Percentiles rank a stretch among this genome's conserved stretches.
phyloP scores from a whole-genome alignment of 2,113 vertebrate genomes.

The Telmatochromis brichardi region DNA sequence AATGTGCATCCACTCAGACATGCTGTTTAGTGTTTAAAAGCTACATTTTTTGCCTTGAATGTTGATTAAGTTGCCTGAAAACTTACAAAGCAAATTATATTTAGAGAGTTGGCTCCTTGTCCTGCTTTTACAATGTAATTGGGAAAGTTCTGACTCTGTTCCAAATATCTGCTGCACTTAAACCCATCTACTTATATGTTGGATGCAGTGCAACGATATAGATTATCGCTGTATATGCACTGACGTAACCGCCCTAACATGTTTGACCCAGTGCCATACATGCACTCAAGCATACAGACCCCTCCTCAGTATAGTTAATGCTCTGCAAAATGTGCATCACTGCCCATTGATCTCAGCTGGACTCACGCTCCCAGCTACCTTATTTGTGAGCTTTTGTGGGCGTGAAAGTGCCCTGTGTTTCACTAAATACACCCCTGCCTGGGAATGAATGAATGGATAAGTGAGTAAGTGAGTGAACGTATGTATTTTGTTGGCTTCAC shows the following conservation, averaged over 20 bases:
- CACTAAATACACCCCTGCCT: not conserved
- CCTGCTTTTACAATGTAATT: not conserved
- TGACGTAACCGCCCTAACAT: constrained; percentile 33
- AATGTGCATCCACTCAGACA: not conserved
- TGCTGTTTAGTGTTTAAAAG: constrained; percentile 12
- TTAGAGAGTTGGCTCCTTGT: not conserved
- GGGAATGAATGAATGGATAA: not conserved
- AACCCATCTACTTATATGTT: not conserved
- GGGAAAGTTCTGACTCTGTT: not conserved
- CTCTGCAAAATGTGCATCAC: constrained; percentile 3
- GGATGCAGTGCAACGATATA: not conserved
- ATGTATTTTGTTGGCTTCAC: not conserved
- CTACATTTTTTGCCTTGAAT: not conserved
- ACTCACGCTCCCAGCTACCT: not conserved
- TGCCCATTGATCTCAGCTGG: not conserved
- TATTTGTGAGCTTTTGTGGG: not conserved
- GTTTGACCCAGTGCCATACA: constrained; percentile 24
- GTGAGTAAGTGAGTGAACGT: not conserved
- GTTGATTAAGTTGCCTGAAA: not conserved
- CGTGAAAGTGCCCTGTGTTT: not conserved
- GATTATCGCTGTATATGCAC: not conserved
- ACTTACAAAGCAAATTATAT: not conserved
- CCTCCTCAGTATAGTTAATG: constrained; percentile 2
- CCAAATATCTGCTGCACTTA: not conserved
- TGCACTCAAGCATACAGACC: not conserved